Base-by-base conservation (phyloP, 2,797 vertebrate species). In the Pangasius mekongensis region DNA sequence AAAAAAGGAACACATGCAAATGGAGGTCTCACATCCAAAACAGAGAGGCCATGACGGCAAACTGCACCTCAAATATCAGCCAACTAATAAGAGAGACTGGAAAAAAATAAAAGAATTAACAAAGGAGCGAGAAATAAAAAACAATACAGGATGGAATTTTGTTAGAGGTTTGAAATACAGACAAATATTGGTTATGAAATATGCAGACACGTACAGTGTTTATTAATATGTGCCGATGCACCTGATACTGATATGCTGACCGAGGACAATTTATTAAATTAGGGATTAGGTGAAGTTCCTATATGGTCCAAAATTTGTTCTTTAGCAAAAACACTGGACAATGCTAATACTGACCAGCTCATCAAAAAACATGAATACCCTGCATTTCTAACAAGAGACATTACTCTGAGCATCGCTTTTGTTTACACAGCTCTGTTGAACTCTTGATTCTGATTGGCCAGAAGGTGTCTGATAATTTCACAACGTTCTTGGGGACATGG, bases 1-100 rank as follows among this genome's bases (percentile, higher is more conserved):
- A 80, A 54, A 77, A 86, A 80, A 84, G 80, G 39, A 81, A 80
- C 90, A 85, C 73, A 89, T 91, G 89, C 89, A 90, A 91, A 91
- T 84, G 83, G 89, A 87, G 89, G 90, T 90, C 86, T 90, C 76
- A 67, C 58, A 80, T 88, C 54, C 58, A 78, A 86, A 90, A 91
- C 89, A 87, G 73, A 74, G 87, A 86, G 80, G 85, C 77, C 85
- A 77, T 54, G 76, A 86, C 39, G 71, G 87, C 83, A 78, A 88
- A 77, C 85, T 20, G 62, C 14, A 69, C 77, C 84, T 87, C 78
- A 87, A 73, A 87, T 64, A 85, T 87, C 90, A 52, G 83, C 5
- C 54, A 20, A 76, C 81, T 88, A 90, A 87, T 81, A 85, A 90
- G 84, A 86, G 67, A 16, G 43, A 33, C 3, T 27, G 43, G 0